Percentiles rank a stretch among this genome's conserved stretches.
Conservation (phyloP, 2,113 vertebrate species). For the Pontoporia blainvillei region DNA sequence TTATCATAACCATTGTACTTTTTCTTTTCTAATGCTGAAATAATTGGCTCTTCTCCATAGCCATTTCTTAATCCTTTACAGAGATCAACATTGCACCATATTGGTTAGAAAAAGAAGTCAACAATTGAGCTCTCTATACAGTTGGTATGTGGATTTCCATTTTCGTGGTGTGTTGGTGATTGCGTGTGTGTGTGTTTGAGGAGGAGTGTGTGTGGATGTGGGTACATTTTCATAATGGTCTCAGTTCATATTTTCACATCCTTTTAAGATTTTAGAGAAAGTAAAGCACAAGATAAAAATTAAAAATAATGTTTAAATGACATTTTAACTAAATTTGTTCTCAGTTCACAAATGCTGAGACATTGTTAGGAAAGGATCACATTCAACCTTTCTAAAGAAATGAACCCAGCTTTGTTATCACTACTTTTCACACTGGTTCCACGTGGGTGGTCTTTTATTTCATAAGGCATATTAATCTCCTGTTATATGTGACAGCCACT, state of each 20-base stretch:
- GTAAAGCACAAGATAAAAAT: neutral
- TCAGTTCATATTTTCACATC: neutral
- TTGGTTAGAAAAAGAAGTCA: neutral
- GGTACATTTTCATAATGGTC: neutral
- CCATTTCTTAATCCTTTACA: neutral
- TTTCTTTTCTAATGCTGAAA: neutral
- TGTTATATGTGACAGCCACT: constrained; percentile 63
- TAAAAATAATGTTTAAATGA: neutral
- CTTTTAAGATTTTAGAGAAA: constrained; percentile 14
- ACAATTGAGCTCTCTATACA: neutral
- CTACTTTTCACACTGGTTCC: neutral
- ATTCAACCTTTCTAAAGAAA: constrained; percentile 6
- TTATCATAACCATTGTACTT: neutral
- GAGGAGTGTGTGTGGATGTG: too few species aligned
- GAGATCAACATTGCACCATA: neutral
- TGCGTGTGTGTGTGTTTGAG: neutral
- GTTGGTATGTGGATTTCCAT: neutral
- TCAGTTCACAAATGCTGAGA: constrained; percentile 7
- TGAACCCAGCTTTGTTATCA: neutral
- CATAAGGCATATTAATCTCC: constrained; percentile 71
- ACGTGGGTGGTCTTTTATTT: constrained; percentile 64
- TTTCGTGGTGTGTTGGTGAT: neutral
- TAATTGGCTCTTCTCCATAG: neutral
- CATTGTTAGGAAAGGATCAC: neutral
- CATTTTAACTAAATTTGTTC: neutral